These are phyloP conservation scores for Phortica okadai DNA, from an alignment of 2,888 invertebrate species.

Conservation along the genomic window DNA sequence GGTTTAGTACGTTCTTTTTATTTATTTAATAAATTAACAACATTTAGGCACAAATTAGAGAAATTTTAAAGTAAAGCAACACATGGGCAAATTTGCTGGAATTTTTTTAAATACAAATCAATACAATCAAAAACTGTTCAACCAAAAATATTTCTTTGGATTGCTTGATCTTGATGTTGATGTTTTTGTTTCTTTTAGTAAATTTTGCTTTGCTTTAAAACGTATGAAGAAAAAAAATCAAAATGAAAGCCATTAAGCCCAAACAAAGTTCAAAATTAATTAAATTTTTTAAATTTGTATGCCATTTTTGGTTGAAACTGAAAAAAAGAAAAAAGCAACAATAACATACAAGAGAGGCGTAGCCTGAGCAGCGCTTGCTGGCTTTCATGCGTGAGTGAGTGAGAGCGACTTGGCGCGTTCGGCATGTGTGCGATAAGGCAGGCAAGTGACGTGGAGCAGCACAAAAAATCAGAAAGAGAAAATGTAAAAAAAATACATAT, in stretches of 20 bases:
- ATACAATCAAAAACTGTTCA: too few relatives aligned
- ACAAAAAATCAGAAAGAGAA: constrained; percentile 23
- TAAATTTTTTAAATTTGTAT: neutral
- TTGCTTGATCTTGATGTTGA: too few relatives aligned
- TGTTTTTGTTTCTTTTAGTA: too few relatives aligned
- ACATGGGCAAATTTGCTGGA: neutral
- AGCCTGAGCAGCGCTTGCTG: constrained; percentile 44
- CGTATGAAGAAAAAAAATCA: neutral
- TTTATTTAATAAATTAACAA: constrained; percentile 15
- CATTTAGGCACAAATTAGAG: constrained; percentile 21
- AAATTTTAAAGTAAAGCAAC: neutral
- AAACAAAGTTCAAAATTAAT: constrained; percentile 10
- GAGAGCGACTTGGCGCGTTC: constrained; percentile 46
- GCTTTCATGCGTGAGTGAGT: constrained; percentile 15
- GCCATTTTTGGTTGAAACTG: neutral
- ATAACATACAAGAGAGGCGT: constrained; percentile 58
- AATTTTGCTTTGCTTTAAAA: neutral
- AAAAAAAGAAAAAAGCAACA: constrained; percentile 32
- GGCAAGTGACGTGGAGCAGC: constrained; percentile 36
- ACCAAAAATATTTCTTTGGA: too few relatives aligned
- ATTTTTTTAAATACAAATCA: neutral
- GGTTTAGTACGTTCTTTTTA: neutral
- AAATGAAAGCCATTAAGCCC: constrained; percentile 9
- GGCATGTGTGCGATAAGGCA: constrained; percentile 61
- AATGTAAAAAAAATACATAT: neutral